phyloP scores from a whole-genome alignment of 1,140 invertebrate species.

The Aphelinus certus region DNA sequence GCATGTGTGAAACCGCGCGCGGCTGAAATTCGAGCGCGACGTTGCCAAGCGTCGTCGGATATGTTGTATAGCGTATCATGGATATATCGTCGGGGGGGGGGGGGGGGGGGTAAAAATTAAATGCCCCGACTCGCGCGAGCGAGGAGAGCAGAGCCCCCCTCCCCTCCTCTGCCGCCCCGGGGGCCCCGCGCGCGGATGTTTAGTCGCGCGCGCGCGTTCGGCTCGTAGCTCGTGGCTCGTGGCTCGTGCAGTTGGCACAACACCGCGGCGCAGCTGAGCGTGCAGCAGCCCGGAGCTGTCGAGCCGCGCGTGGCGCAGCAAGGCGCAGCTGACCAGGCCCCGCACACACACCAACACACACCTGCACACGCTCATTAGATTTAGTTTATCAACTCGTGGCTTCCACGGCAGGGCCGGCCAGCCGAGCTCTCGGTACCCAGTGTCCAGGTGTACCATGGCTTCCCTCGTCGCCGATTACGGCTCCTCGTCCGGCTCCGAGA shows the following conservation, averaged over 20 bases:
- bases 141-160: not conserved
- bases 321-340: too few relatives aligned
- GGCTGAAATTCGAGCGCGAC: not conserved
- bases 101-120: slow-evolving; percentile 6
- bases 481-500: slow-evolving; percentile 63
- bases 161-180: not conserved
- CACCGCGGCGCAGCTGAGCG: not conserved
- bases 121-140: not conserved
- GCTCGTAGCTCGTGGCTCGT: not conserved
- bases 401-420: too few relatives aligned
- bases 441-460: slow-evolving; percentile 62
- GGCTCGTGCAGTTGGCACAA: not conserved
- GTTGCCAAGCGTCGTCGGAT: not conserved
- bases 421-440: too few relatives aligned
- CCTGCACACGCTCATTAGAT: too few relatives aligned
- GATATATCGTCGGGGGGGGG: not conserved
- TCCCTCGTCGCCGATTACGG: slow-evolving; percentile 74
- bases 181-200: not conserved
- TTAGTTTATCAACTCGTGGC: too few relatives aligned
- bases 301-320: too few relatives aligned
- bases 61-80: too few relatives aligned
- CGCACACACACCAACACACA: too few relatives aligned
- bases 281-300: too few relatives aligned
- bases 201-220: not conserved
- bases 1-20: not conserved